Base-by-base conservation (phyloP, 2,797 vertebrate species). In the Xiphophorus birchmanni region DNA sequence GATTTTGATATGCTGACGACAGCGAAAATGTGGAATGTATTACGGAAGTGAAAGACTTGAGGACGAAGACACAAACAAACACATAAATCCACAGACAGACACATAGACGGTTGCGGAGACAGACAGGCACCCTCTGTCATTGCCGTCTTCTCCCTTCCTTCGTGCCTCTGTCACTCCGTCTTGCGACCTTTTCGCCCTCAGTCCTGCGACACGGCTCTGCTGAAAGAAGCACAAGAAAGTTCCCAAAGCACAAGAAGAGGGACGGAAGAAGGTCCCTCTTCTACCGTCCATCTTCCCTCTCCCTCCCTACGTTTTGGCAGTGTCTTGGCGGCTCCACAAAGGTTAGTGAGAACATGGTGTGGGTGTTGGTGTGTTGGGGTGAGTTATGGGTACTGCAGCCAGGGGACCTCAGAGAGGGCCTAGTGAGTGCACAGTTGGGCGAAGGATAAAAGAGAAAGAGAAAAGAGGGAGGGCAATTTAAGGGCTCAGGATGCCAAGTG, bases 301-400 rank as follows among this genome's bases (percentile, higher is more conserved):
- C 80, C 47, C 83, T 81, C 90, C 86, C 85, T 81, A 84, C 76
- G 84, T 75, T 92, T 91, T 92, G 78, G 87, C 92, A 91, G 90
- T 45, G 91, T 91, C 89, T 95, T 95, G 95, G 95, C 94, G 60
- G 87, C 85, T 88, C 90, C 93, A 90, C 92, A 95, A 95, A 96
- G 95, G 91, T 94, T 95, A 95, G 91, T 80, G 88, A 94, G 93
- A 93, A 93, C 91, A 91, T 93, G 90, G 90, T 93, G 94, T 95
- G 95, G 95, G 93, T 95, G 94, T 95, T 94, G 91, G 93, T 94
- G 92, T 95, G 90, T 94, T 81, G 63, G 93, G 93, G 91, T 96
- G 95, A 96, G 93, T 96, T 96, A 96, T 96, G 95, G 95, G 95
- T 93, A 95, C 92, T 94, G 88, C 87, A 94, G 92, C 91, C 90